Evolutionary conservation across 2,888 invertebrate species (phyloP).

Genomic region (Eupithecia vulgata): DNA sequence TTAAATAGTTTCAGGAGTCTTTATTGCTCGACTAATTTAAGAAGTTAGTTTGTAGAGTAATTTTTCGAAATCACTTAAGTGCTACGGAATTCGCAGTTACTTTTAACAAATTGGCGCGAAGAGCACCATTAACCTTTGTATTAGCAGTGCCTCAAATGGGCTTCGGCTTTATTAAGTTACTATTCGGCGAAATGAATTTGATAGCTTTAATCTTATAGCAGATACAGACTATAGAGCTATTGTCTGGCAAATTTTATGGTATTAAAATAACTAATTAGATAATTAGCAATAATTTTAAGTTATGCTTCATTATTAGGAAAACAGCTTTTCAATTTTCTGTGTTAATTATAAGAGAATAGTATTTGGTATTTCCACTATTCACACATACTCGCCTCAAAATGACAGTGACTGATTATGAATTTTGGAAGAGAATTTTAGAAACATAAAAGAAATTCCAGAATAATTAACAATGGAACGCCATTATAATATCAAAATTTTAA

Average conservation of each 20-base stretch:
- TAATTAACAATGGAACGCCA: neutral
- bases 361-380: neutral
- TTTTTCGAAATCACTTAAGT: constrained; percentile 54
- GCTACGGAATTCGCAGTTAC: constrained; percentile 47
- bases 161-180: constrained; percentile 21
- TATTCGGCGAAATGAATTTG: constrained; percentile 14
- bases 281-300: no score
- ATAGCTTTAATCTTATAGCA: neutral
- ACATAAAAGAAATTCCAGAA: constrained; percentile 9
- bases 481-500: neutral
- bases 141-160: constrained; percentile 20
- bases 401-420: constrained; percentile 7
- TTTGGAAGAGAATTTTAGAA: constrained; percentile 2
- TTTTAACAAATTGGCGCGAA: constrained; percentile 44
- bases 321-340: neutral
- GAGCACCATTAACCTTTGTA: constrained; percentile 46
- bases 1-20: constrained; percentile 49
- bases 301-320: neutral
- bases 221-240: neutral
- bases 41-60: constrained; percentile 54
- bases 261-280: neutral
- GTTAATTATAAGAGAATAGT: neutral
- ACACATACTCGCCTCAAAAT: neutral
- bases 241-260: neutral
- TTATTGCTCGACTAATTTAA: constrained; percentile 57